A percentile compares a stretch with the other conserved stretches of the same genome.
Evolutionary conservation across 1,140 invertebrate species (phyloP).

Genomic region (Megalonaias nervosa): DNA sequence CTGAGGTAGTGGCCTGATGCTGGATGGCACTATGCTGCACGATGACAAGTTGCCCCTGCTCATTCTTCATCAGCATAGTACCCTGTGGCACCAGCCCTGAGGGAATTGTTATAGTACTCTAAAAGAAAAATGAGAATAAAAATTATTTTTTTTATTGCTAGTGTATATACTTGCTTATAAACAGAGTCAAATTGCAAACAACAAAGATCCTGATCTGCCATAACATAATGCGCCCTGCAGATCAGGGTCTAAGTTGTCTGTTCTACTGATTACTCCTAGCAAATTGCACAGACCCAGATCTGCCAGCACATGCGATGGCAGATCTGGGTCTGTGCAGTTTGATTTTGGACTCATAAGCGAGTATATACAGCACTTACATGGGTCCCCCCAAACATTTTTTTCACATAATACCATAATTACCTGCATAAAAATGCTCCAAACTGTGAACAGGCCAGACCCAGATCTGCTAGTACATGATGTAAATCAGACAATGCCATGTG

Average conservation of each 20-base stretch:
- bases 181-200: not conserved
- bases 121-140: not conserved
- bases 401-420: no score
- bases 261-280: not conserved
- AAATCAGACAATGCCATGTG: no score
- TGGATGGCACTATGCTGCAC: constrained; percentile 26
- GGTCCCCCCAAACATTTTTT: no score
- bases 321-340: not conserved
- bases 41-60: constrained; percentile 34
- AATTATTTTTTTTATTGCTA: not conserved
- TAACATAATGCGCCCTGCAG: not conserved
- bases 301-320: not conserved
- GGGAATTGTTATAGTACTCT: constrained; percentile 32
- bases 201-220: not conserved
- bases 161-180: no score
- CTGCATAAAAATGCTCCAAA: no score
- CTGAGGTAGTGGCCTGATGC: constrained; percentile 14
- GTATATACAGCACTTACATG: no score
- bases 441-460: no score
- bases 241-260: not conserved
- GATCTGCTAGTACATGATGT: no score
- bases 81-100: constrained; percentile 26
- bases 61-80: constrained; percentile 36
- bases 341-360: not conserved
- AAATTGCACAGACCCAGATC: not conserved